Percentiles rank a stretch among this genome's conserved stretches.
Evolutionary conservation across 2,113 vertebrate species (phyloP).

Genomic region (Emydocephalus ijimae): DNA sequence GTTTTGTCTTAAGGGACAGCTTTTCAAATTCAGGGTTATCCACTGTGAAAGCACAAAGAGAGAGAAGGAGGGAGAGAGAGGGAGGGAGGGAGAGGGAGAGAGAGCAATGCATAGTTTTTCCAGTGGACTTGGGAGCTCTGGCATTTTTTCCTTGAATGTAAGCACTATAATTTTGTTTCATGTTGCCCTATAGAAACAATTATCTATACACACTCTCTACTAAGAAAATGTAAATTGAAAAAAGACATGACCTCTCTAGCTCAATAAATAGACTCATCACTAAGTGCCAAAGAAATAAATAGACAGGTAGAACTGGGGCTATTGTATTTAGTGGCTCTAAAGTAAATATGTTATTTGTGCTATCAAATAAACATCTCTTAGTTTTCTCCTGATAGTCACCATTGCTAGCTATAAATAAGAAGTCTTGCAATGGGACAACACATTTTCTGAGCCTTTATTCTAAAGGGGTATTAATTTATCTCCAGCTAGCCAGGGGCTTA

Average conservation of each 20-base stretch:
- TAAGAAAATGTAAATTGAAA: not conserved
- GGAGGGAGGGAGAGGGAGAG: too few relatives aligned
- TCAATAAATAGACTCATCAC: not conserved
- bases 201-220: not conserved
- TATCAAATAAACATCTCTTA: conserved; percentile 37
- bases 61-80: too few relatives aligned
- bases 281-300: not conserved
- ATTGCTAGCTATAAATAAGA: conserved; percentile 63
- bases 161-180: not conserved
- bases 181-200: not conserved
- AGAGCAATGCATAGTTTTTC: not conserved
- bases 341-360: not conserved
- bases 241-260: not conserved
- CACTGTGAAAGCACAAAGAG: not conserved
- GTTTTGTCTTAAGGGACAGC: not conserved
- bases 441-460: conserved; percentile 58
- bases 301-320: not conserved
- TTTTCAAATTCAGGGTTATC: not conserved
- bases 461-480: conserved; percentile 66
- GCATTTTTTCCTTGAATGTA: not conserved
- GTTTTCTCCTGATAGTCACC: conserved; percentile 65
- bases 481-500: conserved; percentile 63
- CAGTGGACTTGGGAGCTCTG: not conserved
- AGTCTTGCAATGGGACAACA: conserved; percentile 59
- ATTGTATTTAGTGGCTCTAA: not conserved